Conservation (phyloP, 2,113 vertebrate species). For the Megaceryle torquata region DNA sequence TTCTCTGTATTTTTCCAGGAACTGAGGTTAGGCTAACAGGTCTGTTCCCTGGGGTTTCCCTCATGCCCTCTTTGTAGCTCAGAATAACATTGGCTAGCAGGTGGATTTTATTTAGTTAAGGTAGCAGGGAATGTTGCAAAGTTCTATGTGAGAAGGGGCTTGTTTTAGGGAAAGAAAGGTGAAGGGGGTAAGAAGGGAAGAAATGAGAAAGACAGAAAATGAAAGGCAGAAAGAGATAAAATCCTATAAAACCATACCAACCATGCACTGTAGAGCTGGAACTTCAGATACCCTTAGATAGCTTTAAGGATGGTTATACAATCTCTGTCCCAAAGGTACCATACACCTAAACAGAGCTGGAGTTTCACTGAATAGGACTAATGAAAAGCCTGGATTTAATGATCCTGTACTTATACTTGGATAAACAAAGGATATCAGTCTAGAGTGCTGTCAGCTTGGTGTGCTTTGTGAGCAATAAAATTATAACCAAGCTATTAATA, state of each 20-base stretch:
- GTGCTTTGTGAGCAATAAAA: background rate
- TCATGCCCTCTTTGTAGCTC: background rate
- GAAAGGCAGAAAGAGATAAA: background rate
- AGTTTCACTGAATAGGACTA: background rate
- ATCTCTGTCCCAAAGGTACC: background rate
- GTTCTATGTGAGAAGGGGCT: background rate
- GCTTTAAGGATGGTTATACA: background rate
- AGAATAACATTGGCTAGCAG: background rate
- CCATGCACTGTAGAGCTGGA: background rate
- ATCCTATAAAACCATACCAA: background rate
- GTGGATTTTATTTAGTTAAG: background rate
- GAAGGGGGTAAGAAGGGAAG: background rate
- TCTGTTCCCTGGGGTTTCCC: background rate
- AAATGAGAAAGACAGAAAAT: background rate
- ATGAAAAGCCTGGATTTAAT: conserved; percentile 26
- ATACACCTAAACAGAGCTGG: background rate
- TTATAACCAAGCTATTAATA: conserved; percentile 1
- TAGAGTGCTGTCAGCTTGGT: background rate
- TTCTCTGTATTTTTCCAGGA: background rate
- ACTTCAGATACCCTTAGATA: background rate
- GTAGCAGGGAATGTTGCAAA: background rate
- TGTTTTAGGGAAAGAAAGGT: background rate
- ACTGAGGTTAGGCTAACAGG: background rate
- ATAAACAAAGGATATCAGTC: background rate
- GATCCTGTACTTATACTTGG: background rate